These are phyloP conservation scores for Apotomis betuletana DNA, from an alignment of 2,888 invertebrate genomes.

Conservation along the genomic window DNA sequence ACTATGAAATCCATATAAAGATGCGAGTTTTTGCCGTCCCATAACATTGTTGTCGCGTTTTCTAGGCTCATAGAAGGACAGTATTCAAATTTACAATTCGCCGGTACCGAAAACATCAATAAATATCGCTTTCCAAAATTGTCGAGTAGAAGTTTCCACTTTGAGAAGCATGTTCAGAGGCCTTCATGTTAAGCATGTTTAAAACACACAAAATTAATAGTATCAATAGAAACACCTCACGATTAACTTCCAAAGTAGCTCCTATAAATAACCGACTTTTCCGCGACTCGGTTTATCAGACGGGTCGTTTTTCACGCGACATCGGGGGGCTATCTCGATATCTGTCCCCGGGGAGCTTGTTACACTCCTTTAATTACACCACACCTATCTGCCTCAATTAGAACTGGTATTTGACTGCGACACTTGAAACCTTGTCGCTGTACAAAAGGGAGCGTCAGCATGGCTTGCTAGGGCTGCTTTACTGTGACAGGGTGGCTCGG, in stretches of 20 bases:
- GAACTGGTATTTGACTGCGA: conserved; percentile 14
- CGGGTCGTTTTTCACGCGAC: conserved; percentile 12
- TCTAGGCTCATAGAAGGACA: too few species aligned
- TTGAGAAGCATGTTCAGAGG: too few species aligned
- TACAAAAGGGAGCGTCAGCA: neutral
- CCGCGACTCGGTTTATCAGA: conserved; percentile 7
- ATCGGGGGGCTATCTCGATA: conserved; percentile 15
- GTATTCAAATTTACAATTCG: too few species aligned
- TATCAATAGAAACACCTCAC: neutral
- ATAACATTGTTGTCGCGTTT: too few species aligned
- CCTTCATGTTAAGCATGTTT: too few species aligned
- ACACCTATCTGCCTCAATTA: conserved; percentile 18
- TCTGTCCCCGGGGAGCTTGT: conserved; percentile 10
- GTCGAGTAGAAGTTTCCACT: too few species aligned
- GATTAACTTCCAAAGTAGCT: neutral
- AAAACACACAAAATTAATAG: too few species aligned
- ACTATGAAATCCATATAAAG: too few species aligned
- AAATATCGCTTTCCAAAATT: too few species aligned
- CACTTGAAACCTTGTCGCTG: conserved; percentile 6
- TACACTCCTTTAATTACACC: conserved; percentile 18
- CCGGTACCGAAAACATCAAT: too few species aligned
- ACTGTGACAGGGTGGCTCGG: neutral
- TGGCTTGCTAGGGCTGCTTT: neutral
- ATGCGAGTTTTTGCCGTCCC: too few species aligned
- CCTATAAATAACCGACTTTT: conserved; percentile 10